Conservation (phyloP, 2,888 invertebrate species). For the Salticus scenicus region DNA sequence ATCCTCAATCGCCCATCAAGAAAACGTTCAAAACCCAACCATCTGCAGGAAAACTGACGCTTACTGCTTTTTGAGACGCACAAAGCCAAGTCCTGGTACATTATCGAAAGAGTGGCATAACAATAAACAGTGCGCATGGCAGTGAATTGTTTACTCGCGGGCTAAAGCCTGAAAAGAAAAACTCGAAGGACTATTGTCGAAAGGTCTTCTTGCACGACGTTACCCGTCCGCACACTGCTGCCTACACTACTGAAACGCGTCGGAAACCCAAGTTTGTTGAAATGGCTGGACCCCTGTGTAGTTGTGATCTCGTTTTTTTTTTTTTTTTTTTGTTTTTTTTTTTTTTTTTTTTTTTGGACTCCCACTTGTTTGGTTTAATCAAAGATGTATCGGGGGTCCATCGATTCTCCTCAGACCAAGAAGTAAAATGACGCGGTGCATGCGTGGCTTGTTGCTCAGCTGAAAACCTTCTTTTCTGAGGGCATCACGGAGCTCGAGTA, state of each 20-base stretch:
- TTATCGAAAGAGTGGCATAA: slow-evolving; percentile 2
- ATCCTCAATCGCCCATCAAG: slow-evolving; percentile 25
- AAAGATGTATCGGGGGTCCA: slow-evolving; percentile 24
- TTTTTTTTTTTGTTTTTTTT: no score
- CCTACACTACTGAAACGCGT: slow-evolving; percentile 20
- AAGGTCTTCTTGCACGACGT: slow-evolving; percentile 6
- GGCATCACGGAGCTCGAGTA: no score
- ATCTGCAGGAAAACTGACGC: background rate
- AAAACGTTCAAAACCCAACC: slow-evolving; percentile 29
- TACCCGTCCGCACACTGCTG: slow-evolving; percentile 26
- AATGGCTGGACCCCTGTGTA: slow-evolving; percentile 22
- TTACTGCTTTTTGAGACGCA: background rate
- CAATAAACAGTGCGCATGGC: slow-evolving; percentile 24
- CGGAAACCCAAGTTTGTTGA: slow-evolving; percentile 23
- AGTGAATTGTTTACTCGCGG: slow-evolving; percentile 18
- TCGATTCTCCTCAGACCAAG: slow-evolving; percentile 25
- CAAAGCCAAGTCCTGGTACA: slow-evolving; percentile 12
- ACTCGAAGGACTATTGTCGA: background rate
- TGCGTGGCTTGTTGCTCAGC: background rate
- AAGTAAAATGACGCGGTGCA: slow-evolving; percentile 11
- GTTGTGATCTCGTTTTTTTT: slow-evolving; percentile 13
- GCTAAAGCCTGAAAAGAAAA: slow-evolving; percentile 24
- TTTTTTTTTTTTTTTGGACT: no score
- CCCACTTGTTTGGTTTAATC: slow-evolving; percentile 22
- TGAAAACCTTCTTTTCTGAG: no score